Evolutionary conservation across 2,113 vertebrate species (phyloP).

Genomic region (Pelusios castaneus): DNA sequence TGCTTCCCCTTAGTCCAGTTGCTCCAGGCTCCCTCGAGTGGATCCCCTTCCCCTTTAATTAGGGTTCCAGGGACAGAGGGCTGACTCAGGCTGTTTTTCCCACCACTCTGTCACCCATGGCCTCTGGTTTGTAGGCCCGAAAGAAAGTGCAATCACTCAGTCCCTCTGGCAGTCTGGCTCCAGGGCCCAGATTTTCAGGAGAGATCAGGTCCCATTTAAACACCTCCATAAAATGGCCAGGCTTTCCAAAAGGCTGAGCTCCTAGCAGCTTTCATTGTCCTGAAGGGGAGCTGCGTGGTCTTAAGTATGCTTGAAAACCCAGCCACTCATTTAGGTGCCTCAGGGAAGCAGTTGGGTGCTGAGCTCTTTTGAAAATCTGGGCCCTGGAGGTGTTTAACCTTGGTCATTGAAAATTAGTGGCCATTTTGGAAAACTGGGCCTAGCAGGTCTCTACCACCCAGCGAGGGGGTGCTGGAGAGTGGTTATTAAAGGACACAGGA

Average conservation of each 20-base stretch:
- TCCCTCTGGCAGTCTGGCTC: neutral
- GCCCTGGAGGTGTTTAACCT: neutral
- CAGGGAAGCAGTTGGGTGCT: neutral
- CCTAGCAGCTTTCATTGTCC: accelerated
- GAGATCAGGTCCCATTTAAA: neutral
- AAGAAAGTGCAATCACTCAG: neutral
- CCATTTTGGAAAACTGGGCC: neutral
- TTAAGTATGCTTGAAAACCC: neutral
- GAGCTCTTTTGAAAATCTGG: neutral
- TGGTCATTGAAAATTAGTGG: neutral
- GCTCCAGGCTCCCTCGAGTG: too few species aligned
- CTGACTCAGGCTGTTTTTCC: too few species aligned
- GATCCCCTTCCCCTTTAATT: too few species aligned
- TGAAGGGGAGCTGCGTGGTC: neutral
- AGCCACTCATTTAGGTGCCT: neutral
- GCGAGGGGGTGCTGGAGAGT: neutral
- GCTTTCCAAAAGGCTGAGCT: neutral
- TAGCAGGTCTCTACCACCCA: neutral
- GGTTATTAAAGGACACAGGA: neutral
- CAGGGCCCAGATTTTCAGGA: neutral
- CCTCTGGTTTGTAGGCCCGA: neutral
- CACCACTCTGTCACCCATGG: too few species aligned
- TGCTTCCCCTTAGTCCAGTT: too few species aligned
- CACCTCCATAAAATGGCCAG: neutral
- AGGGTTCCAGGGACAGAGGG: too few species aligned